A percentile compares a stretch with the other conserved stretches of the same genome.
These are phyloP conservation scores for Andrena bicolor DNA, from an alignment of 2,888 invertebrate genomes.

Conservation along the genomic window DNA sequence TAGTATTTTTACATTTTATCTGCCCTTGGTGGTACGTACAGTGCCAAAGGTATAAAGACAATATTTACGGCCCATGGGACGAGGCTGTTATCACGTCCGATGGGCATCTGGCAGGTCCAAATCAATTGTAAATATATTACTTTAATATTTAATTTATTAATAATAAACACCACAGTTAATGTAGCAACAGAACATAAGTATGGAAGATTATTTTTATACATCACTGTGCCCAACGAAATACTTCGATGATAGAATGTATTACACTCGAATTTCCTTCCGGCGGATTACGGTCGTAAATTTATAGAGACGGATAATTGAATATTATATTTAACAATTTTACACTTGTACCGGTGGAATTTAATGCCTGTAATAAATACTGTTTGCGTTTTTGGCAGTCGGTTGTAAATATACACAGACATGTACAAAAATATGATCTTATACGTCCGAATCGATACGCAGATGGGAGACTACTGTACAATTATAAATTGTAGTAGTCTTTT, in stretches of 20 bases:
- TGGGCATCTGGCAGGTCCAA: neutral
- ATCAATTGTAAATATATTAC: neutral
- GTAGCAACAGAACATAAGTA: conserved; percentile 14
- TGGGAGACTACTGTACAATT: conserved; percentile 85
- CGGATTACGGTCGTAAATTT: neutral
- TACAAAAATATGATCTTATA: conserved; percentile 55
- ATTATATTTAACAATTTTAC: conserved; percentile 1
- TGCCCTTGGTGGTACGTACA: conserved; percentile 92
- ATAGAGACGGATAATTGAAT: neutral
- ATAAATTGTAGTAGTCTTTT: conserved; percentile 93
- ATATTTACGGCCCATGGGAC: conserved; percentile 99
- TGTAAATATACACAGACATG: conserved; percentile 17
- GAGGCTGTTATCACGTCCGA: conserved; percentile 89
- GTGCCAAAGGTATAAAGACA: conserved; percentile 93
- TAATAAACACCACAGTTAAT: conserved; percentile 7
- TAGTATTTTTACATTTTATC: conserved; percentile 89
- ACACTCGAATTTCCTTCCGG: neutral
- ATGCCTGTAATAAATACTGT: conserved; percentile 44
- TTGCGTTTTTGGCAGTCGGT: conserved; percentile 10
- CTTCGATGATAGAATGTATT: conserved; percentile 2
- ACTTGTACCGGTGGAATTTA: neutral
- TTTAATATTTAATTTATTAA: conserved; percentile 39
- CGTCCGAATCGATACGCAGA: conserved; percentile 25
- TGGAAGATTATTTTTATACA: conserved; percentile 30
- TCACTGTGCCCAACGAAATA: conserved; percentile 21